Evolutionary conservation across 2,797 vertebrate genomes (phyloP), one percentile per base, ranked within the genome.

Genomic region (Channallabes apus): DNA sequence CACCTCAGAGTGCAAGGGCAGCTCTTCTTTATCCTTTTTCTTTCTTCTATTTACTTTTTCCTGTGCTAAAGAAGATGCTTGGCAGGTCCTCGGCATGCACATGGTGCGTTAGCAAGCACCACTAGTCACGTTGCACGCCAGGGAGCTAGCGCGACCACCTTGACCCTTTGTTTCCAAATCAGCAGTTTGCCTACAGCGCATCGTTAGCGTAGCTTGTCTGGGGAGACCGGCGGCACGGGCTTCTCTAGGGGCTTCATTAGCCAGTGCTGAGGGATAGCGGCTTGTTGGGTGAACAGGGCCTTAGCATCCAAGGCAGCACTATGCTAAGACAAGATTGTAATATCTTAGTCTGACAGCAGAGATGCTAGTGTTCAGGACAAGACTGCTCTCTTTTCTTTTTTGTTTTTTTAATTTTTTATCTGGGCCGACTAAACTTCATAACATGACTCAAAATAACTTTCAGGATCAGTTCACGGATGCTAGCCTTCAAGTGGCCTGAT

Each of bases 171-270:
- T 91, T 95, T 93, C 91, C 92, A 92, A 93, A 95, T 93, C 92
- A 94, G 93, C 93, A 91, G 87, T 93, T 93, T 93, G 92, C 89
- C 91, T 93, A 90, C 93, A 93, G 92, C 85, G 78, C 87, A 94
- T 94, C 92, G 94, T 85, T 95, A 93, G 85, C 78, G 90, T 65
- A 72, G 87, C 90, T 88, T 88, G 89, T 86, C 90, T 91, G 83
- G 93, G 90, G 92, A 90, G 91, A 87, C 88, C 89, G 91, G 91
- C 84, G 90, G 90, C 90, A 87, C 90, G 29, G 88, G 87, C 65
- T 92, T 93, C 94, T 95, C 94, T 91, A 84, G 94, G 91, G 94
- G 90, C 90, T 93, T 95, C 94, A 95, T 94, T 95, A 95, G 77
- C 12, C 67, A 85, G 81, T 82, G 87, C 82, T 87, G 85, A 87